Base-by-base conservation (phyloP, 1,140 invertebrate genomes). In the Philotrypesis tridentata region DNA sequence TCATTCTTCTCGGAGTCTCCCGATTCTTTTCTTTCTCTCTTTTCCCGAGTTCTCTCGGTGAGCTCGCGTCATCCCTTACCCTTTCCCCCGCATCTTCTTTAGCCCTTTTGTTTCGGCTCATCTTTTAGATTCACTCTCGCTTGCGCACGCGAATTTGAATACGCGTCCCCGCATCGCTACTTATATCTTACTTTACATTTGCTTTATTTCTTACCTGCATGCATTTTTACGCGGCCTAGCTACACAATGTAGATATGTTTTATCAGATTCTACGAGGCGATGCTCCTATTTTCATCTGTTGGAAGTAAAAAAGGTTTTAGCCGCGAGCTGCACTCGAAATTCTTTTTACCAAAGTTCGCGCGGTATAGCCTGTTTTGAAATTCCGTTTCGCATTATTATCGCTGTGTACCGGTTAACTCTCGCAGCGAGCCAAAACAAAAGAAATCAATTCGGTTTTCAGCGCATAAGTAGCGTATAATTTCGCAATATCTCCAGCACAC, bases 41-140 rank as follows among this genome's bases (percentile, higher is more conserved):
- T 70, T 63, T 79, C 76, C 55, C 37, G 68, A 27, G 74, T 60
- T 74, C 61, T 77, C 70, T 40, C 63, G 33, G 33, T 68, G 14
- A 21, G 43, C 79, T 71, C 71, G 79, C 78, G 55, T 79, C 74
- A 68, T 80, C 40, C 27, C 75, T 83, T 33, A 65, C 60, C 37
- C 17, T 77, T 31, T 63, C 55, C 74, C 55, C 71, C 43, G 65
- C 84, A 31, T 77, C 76, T 82, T 80, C 79, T 76, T 79, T 68
- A 68, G 85, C 87, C 85, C 88, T 88, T 89, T 89, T 89, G 87
- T 88, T 90, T 87, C 86, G 83, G 83, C 84, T 87, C 84, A 86
- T 89, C 86, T 86, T 86, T 90, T 87, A 84, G 80, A 79, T 84
- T 55, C 40, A 0, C 87, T 86, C 83, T 43, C 70, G 21, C 71